Base-by-base conservation (phyloP, 2,888 invertebrate species). In the Drosophila greeni region DNA sequence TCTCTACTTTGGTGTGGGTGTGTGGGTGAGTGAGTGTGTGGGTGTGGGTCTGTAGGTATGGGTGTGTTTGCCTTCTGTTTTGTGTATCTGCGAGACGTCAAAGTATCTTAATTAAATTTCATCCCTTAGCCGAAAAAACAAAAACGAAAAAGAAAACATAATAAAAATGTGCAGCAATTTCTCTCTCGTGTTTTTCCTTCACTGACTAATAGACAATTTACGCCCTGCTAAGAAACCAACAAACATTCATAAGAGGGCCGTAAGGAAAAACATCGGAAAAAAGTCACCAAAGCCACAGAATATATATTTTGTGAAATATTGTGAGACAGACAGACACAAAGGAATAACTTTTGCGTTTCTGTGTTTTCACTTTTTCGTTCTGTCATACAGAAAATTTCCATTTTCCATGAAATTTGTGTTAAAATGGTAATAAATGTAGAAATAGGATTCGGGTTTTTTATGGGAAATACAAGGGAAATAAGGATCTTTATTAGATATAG, bases 51-150 rank as follows among this genome's bases (percentile, higher is more conserved):
- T 20, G 26, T 51, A n/a, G 24, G 43, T 70, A 18, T 58, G 72
- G 31, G 53, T 51, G 58, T 48, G 40, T 23, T 34, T 61, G 62
- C 34, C 39, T 55, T 69, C 42, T 70, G 66, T 54, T 71, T 85
- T 85, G 81, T 78, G 85, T 85, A 84, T 85, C 82, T 77, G 82
- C 60, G 68, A 84, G 70, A 86, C 74, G 78, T 76, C 85, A 82
- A 85, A 85, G 84, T 82, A 82, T 85, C 86, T 85, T 86, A 85
- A 85, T 86, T 85, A 86, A 86, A 86, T 86, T 86, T 84, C 85
- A 86, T 82, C 85, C 85, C 85, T 82, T 80, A 82, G 82, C 61
- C 73, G 54, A 74, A 83, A 83, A 80, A 62, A 61, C 40, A 40
- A 61, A 61, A 61, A 31, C 39, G 49, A 31, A 45, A 64, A 51